phyloP scores from a whole-genome alignment of 2,113 vertebrate genomes.

The Bungarus multicinctus region DNA sequence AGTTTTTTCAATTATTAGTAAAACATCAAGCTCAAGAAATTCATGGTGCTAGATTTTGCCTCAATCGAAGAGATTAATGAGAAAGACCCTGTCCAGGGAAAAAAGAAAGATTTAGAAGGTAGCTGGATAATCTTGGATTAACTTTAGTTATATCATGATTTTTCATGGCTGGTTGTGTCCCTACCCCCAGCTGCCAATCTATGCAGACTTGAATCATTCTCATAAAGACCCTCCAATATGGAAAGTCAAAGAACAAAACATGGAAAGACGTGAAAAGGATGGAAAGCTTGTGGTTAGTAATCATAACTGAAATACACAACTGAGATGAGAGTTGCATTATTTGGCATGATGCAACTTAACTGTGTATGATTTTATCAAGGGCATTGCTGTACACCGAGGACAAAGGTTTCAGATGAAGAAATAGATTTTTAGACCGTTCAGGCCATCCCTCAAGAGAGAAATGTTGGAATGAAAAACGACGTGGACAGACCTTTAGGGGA shows the following conservation, averaged over 20 bases:
- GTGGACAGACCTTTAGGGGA: neutral
- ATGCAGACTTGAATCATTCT: neutral
- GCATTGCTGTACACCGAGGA: neutral
- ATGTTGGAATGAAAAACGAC: neutral
- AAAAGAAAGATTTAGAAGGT: neutral
- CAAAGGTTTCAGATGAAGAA: neutral
- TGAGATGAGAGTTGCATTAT: neutral
- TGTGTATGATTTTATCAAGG: neutral
- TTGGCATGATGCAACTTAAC: neutral
- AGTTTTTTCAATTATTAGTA: neutral
- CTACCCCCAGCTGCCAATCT: neutral
- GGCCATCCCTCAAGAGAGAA: neutral
- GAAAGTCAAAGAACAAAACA: neutral
- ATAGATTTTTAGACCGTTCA: neutral
- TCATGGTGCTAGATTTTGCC: neutral
- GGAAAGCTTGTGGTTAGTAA: neutral
- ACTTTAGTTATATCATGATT: neutral
- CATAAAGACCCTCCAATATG: neutral
- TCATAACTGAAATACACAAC: neutral
- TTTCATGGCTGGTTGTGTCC: neutral
- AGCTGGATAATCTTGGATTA: neutral
- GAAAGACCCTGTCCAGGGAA: neutral
- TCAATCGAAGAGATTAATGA: neutral
- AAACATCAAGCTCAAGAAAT: neutral
- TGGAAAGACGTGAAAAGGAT: neutral